Percentiles rank a stretch among this genome's conserved stretches.
phyloP scores from a whole-genome alignment of 2,797 vertebrate species.

The Lagorchestes hirsutus region DNA sequence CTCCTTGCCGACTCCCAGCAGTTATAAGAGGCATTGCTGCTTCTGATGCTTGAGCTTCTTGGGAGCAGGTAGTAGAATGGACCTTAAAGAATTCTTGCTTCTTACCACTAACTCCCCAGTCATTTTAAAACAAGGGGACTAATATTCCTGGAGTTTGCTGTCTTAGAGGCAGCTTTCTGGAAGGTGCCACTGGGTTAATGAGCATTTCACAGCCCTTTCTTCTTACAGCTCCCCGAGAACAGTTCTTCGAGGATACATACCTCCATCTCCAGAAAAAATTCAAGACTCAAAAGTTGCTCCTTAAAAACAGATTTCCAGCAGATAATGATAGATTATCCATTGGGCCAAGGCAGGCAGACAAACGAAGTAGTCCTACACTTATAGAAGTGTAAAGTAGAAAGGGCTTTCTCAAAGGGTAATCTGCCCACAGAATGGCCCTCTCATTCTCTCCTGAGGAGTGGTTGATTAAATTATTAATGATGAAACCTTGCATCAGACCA shows the following conservation, averaged over 20 bases:
- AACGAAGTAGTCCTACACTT: background rate
- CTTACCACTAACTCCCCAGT: background rate
- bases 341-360: background rate
- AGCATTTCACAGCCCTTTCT: background rate
- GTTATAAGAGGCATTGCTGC: background rate
- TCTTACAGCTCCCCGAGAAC: background rate
- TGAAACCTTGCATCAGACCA: background rate
- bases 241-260: background rate
- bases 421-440: background rate
- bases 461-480: background rate
- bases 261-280: background rate
- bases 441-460: background rate
- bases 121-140: constrained; percentile 2
- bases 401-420: background rate
- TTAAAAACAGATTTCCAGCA: background rate
- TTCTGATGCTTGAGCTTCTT: background rate
- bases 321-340: background rate
- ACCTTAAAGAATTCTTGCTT: constrained; percentile 1
- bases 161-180: background rate
- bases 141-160: background rate
- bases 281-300: background rate
- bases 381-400: background rate
- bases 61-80: background rate
- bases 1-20: constrained; percentile 4
- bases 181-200: background rate